These are phyloP conservation scores for Cheilosia grossa DNA, from an alignment of 2,888 invertebrate species.

Conservation along the genomic window DNA sequence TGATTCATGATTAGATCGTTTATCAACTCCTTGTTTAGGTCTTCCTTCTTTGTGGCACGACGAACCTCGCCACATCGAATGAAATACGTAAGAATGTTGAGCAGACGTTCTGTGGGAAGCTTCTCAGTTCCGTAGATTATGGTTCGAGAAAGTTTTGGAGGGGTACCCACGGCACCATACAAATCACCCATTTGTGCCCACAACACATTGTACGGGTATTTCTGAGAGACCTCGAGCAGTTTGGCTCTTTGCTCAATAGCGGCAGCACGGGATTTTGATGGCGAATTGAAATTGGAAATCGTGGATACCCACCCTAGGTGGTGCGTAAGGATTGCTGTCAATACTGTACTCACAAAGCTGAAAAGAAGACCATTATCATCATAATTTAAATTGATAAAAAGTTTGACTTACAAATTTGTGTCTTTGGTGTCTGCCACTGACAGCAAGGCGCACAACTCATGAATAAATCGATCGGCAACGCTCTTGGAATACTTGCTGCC, in stretches of 20 bases:
- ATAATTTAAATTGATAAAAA: neutral
- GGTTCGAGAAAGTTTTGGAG: slow-evolving; percentile 90
- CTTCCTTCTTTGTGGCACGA: slow-evolving; percentile 84
- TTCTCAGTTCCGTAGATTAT: slow-evolving; percentile 88
- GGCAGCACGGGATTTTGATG: slow-evolving; percentile 78
- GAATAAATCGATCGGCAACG: slow-evolving; percentile 84
- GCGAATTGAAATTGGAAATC: slow-evolving; percentile 84
- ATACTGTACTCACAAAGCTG: slow-evolving; percentile 94
- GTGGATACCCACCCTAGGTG: slow-evolving; percentile 96
- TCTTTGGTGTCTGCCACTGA: slow-evolving; percentile 91
- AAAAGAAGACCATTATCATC: slow-evolving; percentile 78
- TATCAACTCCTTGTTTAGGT: slow-evolving; percentile 80
- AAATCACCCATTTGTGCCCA: slow-evolving; percentile 95
- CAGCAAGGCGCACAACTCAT: slow-evolving; percentile 87
- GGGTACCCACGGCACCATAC: slow-evolving; percentile 92
- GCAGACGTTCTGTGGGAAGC: slow-evolving; percentile 88
- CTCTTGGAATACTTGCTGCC: slow-evolving; percentile 82
- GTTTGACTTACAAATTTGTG: slow-evolving; percentile 92
- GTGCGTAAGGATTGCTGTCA: slow-evolving; percentile 94
- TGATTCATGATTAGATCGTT: slow-evolving; percentile 71
- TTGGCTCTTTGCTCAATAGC: slow-evolving; percentile 83
- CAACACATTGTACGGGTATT: slow-evolving; percentile 92
- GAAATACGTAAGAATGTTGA: slow-evolving; percentile 93
- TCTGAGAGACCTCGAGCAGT: slow-evolving; percentile 85
- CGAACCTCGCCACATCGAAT: slow-evolving; percentile 91